Percentiles rank a stretch among this genome's conserved stretches.
phyloP scores from a whole-genome alignment of 1,140 invertebrate genomes.

The Agrypnia vestita region DNA sequence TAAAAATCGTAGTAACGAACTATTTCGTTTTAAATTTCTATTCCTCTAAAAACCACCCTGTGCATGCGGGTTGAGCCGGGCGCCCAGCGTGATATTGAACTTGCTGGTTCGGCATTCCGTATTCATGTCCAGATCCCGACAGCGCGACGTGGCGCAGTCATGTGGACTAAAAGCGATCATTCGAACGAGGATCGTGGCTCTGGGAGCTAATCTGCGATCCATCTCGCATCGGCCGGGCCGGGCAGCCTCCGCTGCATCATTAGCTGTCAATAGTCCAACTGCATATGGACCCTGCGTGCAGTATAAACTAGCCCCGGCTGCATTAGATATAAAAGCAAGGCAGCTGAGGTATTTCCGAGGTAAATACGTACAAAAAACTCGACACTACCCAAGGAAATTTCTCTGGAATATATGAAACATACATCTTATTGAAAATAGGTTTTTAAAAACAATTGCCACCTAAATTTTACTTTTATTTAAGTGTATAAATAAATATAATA shows the following conservation, averaged over 20 bases:
- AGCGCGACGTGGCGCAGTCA: constrained; percentile 3
- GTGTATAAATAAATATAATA: too few species aligned
- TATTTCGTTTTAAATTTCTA: too few species aligned
- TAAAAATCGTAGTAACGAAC: too few species aligned
- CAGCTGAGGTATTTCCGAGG: too few species aligned
- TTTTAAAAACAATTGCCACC: too few species aligned
- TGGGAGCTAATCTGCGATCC: constrained; percentile 22
- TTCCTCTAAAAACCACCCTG: too few species aligned
- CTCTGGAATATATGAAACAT: too few species aligned
- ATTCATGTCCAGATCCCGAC: not conserved
- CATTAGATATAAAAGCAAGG: too few species aligned
- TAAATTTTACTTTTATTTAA: too few species aligned
- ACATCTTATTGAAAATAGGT: too few species aligned
- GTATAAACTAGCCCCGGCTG: not conserved
- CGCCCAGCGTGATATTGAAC: not conserved
- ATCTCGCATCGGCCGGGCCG: not conserved
- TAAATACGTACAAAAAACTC: too few species aligned
- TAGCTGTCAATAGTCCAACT: constrained; percentile 32
- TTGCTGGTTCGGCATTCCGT: not conserved
- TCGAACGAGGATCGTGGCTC: constrained; percentile 19
- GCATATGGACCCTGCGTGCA: constrained; percentile 2
- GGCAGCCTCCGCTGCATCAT: constrained; percentile 24
- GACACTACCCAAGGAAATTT: too few species aligned
- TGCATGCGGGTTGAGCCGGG: not conserved
- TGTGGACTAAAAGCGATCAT: constrained; percentile 30